Base-by-base conservation (phyloP, 2,888 invertebrate species). In the Drosophila pseudotalamancana region DNA sequence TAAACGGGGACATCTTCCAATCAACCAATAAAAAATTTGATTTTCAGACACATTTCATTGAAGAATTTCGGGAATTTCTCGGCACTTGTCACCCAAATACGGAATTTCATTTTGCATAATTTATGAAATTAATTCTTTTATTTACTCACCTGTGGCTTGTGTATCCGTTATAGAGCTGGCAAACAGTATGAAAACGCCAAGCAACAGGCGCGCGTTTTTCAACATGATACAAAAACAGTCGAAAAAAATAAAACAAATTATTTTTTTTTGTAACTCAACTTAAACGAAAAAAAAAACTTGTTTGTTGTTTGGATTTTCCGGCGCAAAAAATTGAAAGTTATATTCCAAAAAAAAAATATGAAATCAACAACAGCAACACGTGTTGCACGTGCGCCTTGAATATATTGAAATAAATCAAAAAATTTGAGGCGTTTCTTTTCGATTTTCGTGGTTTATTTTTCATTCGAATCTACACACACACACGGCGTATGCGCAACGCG, bases 141-240 rank as follows among this genome's bases (percentile, higher is more conserved):
- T 76, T 76, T 78, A 69, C 81, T 77, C 50, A 81, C 81, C 87
- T 50, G 72, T 49, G 42, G 76, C 88, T 51, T 72, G 63, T 49
- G 75, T 85, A 75, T 82, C 59, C 65, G 68, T 32, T 72, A 60
- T 42, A 19, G 37, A 45, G 66, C 80, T 57, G 65, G 66, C 86
- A 51, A 67, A 61, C 45, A 85, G 12, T 48, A 82, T 25, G 18
- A 78, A 42, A 72, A 53, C 63, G 76, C 86, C 78, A 63, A 55
- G 53, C 45, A 69, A 31, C 39, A 82, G 65, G 40, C 64, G 56
- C 59, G 59, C 54, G 72, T 67, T 72, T 63, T 67, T 77, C 56
- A 61, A 63, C 81, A 81, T 87, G 71, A 48, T 61, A 46, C 53
- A 50, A 43, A 31, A 65, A 48, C 48, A 6, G 8, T 43, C 14